A percentile compares a stretch with the other conserved stretches of the same genome.
phyloP scores from a whole-genome alignment of 2,797 vertebrate genomes.

The Onychomys arenicola region DNA sequence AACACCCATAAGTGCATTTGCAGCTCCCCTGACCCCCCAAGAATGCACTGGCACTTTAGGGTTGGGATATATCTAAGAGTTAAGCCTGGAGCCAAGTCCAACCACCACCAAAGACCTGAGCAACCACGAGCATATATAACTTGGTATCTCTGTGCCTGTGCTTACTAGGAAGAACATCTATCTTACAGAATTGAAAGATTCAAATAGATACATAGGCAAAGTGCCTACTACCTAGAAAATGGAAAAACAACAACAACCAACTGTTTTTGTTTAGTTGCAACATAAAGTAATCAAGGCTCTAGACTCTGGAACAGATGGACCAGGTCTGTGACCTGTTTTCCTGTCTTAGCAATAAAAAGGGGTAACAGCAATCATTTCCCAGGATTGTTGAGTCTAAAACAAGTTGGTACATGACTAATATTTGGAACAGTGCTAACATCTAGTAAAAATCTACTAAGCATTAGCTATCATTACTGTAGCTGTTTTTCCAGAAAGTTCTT shows the following conservation, averaged over 20 bases:
- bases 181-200: neutral
- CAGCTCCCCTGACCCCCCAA: neutral
- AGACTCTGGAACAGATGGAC: neutral
- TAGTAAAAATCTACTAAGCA: neutral
- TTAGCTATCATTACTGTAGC: neutral
- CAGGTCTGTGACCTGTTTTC: neutral
- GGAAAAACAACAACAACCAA: neutral
- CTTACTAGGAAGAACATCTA: slow-evolving; percentile 27
- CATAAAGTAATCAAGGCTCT: neutral
- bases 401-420: neutral
- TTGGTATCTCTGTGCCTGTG: neutral
- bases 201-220: neutral
- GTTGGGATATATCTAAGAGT: neutral
- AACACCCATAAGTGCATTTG: neutral
- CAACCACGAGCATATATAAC: neutral
- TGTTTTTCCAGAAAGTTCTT: neutral
- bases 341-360: neutral
- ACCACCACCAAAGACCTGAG: neutral
- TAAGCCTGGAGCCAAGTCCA: neutral
- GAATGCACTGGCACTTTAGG: neutral
- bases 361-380: neutral
- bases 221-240: slow-evolving; percentile 7
- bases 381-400: neutral
- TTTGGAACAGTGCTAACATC: neutral
- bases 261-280: neutral